These are phyloP conservation scores for Frankliniella fusca DNA, from an alignment of 2,888 invertebrate genomes.

Conservation along the genomic window DNA sequence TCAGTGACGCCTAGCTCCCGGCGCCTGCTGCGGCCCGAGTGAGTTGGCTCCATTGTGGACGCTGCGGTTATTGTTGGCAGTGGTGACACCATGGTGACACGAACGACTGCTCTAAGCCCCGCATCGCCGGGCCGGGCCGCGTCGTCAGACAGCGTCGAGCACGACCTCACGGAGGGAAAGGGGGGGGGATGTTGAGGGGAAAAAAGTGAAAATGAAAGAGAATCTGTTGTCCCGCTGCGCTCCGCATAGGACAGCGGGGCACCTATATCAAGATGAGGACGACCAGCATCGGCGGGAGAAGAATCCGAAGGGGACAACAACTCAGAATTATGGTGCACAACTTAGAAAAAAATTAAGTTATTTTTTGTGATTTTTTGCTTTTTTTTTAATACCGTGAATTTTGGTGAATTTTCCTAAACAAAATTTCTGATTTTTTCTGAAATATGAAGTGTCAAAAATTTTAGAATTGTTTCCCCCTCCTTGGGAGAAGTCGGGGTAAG, in stretches of 20 bases:
- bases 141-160: neutral
- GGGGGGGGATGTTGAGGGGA: neutral
- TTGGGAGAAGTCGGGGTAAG: no score
- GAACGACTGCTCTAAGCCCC: slow-evolving; percentile 8
- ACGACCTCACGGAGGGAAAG: neutral
- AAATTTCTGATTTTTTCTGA: no score
- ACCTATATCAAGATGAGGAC: no score
- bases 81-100: neutral
- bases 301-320: no score
- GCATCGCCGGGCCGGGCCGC: neutral
- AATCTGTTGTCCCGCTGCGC: neutral
- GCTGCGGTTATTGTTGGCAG: neutral
- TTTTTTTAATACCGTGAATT: no score
- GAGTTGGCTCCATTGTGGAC: neutral
- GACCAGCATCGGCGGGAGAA: no score
- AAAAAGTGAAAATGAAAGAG: neutral
- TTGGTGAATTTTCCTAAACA: no score
- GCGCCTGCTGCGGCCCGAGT: neutral
- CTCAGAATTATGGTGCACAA: no score
- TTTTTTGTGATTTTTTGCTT: no score
- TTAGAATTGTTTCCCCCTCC: no score
- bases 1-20: neutral
- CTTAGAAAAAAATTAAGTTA: no score
- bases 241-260: neutral
- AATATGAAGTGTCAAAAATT: no score